Conservation (phyloP, 2,113 vertebrate genomes). For the Lota lota region DNA sequence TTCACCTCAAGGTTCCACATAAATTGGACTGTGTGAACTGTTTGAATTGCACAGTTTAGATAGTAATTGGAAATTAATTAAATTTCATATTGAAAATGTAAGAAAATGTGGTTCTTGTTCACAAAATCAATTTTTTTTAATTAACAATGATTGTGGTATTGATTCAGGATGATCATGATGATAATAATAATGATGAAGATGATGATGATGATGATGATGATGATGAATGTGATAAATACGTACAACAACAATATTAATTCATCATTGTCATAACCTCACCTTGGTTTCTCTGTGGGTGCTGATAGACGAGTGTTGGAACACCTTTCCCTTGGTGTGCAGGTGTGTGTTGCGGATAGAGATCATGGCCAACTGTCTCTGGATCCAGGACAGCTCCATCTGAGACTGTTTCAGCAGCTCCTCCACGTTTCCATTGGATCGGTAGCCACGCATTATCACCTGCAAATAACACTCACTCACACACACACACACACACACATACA, state of each 20-base stretch:
- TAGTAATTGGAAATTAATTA: too few species aligned
- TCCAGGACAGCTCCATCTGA: conserved; percentile 75
- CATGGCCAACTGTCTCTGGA: conserved; percentile 73
- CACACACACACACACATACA: neutral
- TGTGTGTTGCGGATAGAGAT: conserved; percentile 53
- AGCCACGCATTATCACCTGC: conserved; percentile 66
- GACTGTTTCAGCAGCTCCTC: conserved; percentile 72
- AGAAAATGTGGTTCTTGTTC: too few species aligned
- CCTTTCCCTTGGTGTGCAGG: conserved; percentile 64
- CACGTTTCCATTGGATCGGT: conserved; percentile 48
- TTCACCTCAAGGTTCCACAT: neutral
- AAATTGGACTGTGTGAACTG: neutral
- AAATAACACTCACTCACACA: conserved; percentile 31
- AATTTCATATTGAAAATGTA: too few species aligned
- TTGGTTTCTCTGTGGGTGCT: neutral
- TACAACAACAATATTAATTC: too few species aligned
- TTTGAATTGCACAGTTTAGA: too few species aligned
- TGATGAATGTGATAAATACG: neutral
- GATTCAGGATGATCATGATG: neutral
- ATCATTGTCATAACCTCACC: neutral
- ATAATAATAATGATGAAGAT: neutral
- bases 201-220: neutral
- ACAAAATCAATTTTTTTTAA: neutral
- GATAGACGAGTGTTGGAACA: conserved; percentile 30
- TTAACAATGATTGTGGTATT: neutral